These are phyloP conservation scores for Nymphalis io DNA, from an alignment of 1,140 invertebrate genomes.

Conservation along the genomic window DNA sequence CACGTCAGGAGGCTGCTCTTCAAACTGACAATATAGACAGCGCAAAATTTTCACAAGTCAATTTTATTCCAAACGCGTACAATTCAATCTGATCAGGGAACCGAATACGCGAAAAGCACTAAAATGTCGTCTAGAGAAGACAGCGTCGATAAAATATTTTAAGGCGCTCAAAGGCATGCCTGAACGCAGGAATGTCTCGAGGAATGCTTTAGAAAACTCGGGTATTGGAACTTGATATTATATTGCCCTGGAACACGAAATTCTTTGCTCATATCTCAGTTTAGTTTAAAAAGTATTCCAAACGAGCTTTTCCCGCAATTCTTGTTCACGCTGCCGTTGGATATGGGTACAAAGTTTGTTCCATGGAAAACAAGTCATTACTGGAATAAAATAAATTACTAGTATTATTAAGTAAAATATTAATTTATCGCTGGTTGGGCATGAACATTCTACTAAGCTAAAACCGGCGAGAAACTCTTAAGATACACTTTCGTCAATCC, in stretches of 20 bases:
- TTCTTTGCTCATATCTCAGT: conserved; percentile 10
- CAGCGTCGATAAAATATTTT: conserved; percentile 42
- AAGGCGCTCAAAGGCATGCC: conserved; percentile 38
- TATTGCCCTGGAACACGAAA: conserved; percentile 12
- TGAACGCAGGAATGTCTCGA: conserved; percentile 26
- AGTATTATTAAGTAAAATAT: no score
- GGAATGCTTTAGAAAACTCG: conserved; percentile 34
- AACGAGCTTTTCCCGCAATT: no score
- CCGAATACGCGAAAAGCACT: conserved; percentile 14
- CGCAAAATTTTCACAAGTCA: conserved; percentile 16
- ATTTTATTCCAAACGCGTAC: conserved; percentile 23
- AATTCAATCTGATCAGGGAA: conserved; percentile 33
- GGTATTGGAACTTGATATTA: conserved; percentile 27
- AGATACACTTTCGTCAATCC: no score
- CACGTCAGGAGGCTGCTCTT: background rate
- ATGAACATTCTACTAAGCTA: no score
- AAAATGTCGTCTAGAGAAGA: conserved; percentile 22
- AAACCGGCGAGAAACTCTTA: no score
- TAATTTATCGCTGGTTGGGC: no score
- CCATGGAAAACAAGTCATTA: no score
- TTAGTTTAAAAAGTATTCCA: conserved; percentile 5
- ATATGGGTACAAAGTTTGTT: no score
- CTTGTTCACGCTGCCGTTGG: no score
- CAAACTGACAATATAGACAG: conserved; percentile 3
- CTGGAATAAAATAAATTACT: no score